Base-by-base conservation (phyloP, 2,113 vertebrate species). In the Collichthys lucidus region DNA sequence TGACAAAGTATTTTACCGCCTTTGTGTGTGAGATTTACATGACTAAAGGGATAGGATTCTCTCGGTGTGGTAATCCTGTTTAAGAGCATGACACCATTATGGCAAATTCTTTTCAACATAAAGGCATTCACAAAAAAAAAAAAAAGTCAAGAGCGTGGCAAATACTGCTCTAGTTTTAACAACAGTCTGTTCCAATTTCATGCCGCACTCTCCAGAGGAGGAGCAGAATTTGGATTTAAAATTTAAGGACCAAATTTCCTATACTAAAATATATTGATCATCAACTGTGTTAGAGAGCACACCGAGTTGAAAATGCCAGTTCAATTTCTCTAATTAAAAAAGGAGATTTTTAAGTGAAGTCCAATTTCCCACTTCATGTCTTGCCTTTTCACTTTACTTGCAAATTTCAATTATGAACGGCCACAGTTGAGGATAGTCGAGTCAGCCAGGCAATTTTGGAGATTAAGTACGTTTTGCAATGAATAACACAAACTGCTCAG, bases 51-150 rank as follows among this genome's bases (percentile, higher is more conserved):
- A 46, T 11, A 3, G 29, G 40, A 61, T 77, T 55, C 12, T 57
- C 52, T 55, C 1, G 20, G 46, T 59, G 57, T 12, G 74, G 64
- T 76, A 73, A 86, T 26, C 87, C 62, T 31, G 55, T 79, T 82
- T 20, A 31, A 8, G 31, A 83, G 26, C 49, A 63, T 24, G 63
- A 78, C 42, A 14, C 6, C 49, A 78, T 80, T 62, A 61, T 70
- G 59, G 42, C 1, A 77, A 2, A 53, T 80, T 63, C 26, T 60
- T 77, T 74, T 71, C 55, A 59, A 46, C 26, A 50, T 42, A 42
- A 53, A 83, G 29, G 24, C 55, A 19, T 71, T 83, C 8, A 53
- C n/a, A 40, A 40, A 35, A 8, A 35, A 35, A 35, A 35, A 35
- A 3, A 67, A 73, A 57, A 70, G 14, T 63, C 47, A 42, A 29